Base-by-base conservation (phyloP, 2,797 vertebrate genomes). In the Bradypodion pumilum region DNA sequence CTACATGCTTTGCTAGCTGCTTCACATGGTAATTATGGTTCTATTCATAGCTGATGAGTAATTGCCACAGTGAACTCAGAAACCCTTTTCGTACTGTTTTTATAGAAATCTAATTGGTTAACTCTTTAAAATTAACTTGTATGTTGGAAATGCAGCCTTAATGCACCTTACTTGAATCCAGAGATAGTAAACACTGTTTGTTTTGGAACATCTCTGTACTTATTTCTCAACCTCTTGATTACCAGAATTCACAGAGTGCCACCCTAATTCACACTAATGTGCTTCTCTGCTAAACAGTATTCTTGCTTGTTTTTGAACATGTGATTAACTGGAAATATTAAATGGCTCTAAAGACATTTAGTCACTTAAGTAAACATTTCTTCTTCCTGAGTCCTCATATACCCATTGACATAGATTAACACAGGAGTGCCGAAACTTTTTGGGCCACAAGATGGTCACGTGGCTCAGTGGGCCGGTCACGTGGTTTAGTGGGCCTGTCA, bases 1-100 rank as follows among this genome's bases (percentile, higher is more conserved):
- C 85, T 32, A 10, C 0, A 0, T 66, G 78, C 88, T 80, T 40
- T 63, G 35, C 29, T 74, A 70, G 56, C 44, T 1, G 23, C 60
- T 19, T 88, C 40, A 32, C 35, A 42, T 80, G 60, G 35, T 89
- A 95, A 92, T 94, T 93, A 89, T 40, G 85, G 44, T 78, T 91
- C 88, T 91, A 73, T 68, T 92, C 65, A 92, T 0, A 88, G 88
- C 91, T 92, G 93, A 92, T 89, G 85, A 90, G 74, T 89, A 88
- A 93, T 87, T 95, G 80, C 63, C 82, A 89, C 73, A 86, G 49
- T 87, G 84, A 93, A 79, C 21, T 81, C 59, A 15, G 81, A 1
- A 91, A 81, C 89, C 63, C 46, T 73, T 87, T 89, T 52, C 44
- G 27, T 49, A 85, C 88, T 76, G 70, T 86, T 79, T 77, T 90